Conservation (phyloP, 2,888 invertebrate genomes). For the Tiliacea aurago region DNA sequence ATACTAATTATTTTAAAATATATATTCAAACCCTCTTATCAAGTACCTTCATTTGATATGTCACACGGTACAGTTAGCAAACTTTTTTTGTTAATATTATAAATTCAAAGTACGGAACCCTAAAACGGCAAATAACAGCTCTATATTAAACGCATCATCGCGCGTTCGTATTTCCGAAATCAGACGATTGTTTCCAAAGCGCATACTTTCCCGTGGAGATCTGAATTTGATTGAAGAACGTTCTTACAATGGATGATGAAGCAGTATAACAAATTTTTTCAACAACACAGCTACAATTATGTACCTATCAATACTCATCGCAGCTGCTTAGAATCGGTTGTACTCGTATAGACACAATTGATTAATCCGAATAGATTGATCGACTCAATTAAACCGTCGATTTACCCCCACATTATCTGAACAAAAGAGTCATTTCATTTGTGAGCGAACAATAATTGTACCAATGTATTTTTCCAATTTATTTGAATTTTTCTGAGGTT, state of each 20-base stretch:
- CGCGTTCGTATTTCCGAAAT: neutral
- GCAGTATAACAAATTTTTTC: neutral
- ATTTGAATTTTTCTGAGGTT: no score
- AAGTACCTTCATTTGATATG: no score
- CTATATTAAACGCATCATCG: neutral
- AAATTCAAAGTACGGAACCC: no score
- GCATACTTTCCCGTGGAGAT: neutral
- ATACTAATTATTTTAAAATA: no score
- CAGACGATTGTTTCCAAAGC: neutral
- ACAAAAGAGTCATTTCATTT: constrained; percentile 7
- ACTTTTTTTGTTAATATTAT: no score
- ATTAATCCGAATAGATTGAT: constrained; percentile 29
- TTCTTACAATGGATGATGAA: neutral
- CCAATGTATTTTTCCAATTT: neutral
- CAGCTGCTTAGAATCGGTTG: constrained; percentile 9
- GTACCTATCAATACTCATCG: neutral
- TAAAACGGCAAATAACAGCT: neutral
- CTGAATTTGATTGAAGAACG: neutral
- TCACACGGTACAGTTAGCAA: no score
- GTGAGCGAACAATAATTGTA: neutral
- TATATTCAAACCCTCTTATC: no score
- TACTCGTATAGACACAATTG: constrained; percentile 32
- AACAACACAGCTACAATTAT: neutral
- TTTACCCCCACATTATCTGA: constrained; percentile 15
- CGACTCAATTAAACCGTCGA: constrained; percentile 28